These are phyloP conservation scores for Parnassius smintheus DNA, from an alignment of 2,888 invertebrate species.

Conservation along the genomic window DNA sequence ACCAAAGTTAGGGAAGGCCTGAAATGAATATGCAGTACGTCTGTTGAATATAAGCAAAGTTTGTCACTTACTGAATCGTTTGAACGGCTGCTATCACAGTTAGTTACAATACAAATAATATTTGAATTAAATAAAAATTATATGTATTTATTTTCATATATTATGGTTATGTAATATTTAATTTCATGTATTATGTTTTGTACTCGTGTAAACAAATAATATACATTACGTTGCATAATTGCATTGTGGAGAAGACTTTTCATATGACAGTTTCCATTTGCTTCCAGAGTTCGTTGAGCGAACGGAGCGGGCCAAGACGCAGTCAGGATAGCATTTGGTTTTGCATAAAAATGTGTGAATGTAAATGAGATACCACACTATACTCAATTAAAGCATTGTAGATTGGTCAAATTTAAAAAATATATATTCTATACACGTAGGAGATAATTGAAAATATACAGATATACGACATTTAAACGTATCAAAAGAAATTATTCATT, in stretches of 20 bases:
- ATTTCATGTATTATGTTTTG: too few relatives aligned
- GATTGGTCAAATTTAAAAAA: too few relatives aligned
- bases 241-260: neutral
- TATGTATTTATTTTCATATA: too few relatives aligned
- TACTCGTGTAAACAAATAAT: too few relatives aligned
- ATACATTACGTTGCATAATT: neutral
- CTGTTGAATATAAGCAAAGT: constrained; percentile 40
- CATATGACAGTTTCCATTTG: constrained; percentile 12
- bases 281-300: constrained; percentile 1
- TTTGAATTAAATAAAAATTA: too few relatives aligned
- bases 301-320: neutral
- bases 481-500: too few relatives aligned
- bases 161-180: too few relatives aligned
- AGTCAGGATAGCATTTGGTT: constrained; percentile 61
- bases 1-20: constrained; percentile 30
- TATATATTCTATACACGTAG: neutral
- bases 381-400: neutral
- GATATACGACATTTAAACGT: neutral
- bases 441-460: neutral
- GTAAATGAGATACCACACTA: constrained; percentile 54
- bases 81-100: too few relatives aligned
- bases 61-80: constrained; percentile 9
- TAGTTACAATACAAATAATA: too few relatives aligned
- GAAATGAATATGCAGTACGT: constrained; percentile 36
- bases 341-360: constrained; percentile 74